These are phyloP conservation scores for Calephelis virginiensis DNA, from an alignment of 1,140 invertebrate species.

Conservation along the genomic window DNA sequence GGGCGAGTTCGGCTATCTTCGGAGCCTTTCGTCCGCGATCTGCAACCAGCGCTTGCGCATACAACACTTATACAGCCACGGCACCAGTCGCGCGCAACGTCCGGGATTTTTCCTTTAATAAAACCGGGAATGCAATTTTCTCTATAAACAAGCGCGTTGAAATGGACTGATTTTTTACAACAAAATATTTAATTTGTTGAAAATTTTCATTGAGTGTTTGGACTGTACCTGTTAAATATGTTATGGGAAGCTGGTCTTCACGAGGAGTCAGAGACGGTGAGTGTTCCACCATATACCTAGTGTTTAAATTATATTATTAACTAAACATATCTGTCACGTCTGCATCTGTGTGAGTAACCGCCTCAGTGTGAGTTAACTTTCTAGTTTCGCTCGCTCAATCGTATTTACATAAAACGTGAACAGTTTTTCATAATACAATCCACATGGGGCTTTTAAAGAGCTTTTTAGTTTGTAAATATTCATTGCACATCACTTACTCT, in stretches of 20 bases:
- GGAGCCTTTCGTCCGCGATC: slow-evolving; percentile 49
- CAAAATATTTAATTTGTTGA: slow-evolving; percentile 24
- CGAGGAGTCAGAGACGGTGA: slow-evolving; percentile 67
- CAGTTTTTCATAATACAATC: slow-evolving; percentile 75
- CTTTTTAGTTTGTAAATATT: slow-evolving; percentile 69
- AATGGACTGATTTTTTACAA: slow-evolving; percentile 57
- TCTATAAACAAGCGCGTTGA: slow-evolving; percentile 40
- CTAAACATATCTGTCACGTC: slow-evolving; percentile 38
- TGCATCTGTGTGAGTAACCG: slow-evolving; percentile 36
- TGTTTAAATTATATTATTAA: slow-evolving; percentile 26
- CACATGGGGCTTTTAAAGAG: slow-evolving; percentile 62
- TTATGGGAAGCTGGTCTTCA: slow-evolving; percentile 66
- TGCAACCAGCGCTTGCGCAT: slow-evolving; percentile 53
- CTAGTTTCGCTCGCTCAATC: slow-evolving; percentile 71
- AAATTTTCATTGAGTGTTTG: slow-evolving; percentile 45
- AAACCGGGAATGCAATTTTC: slow-evolving; percentile 50
- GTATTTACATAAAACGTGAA: slow-evolving; percentile 77
- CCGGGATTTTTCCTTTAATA: slow-evolving; percentile 29
- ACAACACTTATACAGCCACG: slow-evolving; percentile 54
- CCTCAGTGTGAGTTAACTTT: slow-evolving; percentile 69
- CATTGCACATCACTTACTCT: slow-evolving; percentile 49
- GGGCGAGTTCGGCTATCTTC: slow-evolving; percentile 48
- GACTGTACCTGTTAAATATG: slow-evolving; percentile 59
- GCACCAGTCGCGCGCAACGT: slow-evolving; percentile 47
- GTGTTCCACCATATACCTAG: slow-evolving; percentile 22